Conservation (phyloP, 1,140 invertebrate species). For the Bombyx mandarina region DNA sequence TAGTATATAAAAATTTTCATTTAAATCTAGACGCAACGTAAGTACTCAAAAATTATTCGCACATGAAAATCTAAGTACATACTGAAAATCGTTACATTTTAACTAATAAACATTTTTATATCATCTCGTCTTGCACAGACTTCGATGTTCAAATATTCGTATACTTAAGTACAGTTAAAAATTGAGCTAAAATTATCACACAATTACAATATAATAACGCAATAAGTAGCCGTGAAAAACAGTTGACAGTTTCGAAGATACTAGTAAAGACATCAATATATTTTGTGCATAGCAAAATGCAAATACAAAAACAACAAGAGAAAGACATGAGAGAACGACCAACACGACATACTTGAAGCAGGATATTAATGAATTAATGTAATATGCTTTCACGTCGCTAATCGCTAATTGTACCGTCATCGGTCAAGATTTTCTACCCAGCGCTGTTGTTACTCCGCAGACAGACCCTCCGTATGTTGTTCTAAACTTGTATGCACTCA, state of each 20-base stretch:
- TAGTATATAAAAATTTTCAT: too few species aligned
- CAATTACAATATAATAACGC: conserved; percentile 39
- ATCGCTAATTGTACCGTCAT: conserved; percentile 35
- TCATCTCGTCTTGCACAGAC: neutral
- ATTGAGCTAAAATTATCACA: conserved; percentile 58
- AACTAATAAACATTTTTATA: too few species aligned
- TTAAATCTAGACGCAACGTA: too few species aligned
- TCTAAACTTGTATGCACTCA: too few species aligned
- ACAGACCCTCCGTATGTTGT: too few species aligned
- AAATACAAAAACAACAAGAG: conserved; percentile 43
- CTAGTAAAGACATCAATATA: conserved; percentile 35
- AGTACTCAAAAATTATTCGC: too few species aligned
- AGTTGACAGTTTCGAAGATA: conserved; percentile 27
- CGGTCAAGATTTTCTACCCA: too few species aligned
- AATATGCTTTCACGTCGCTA: conserved; percentile 33
- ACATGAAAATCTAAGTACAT: too few species aligned
- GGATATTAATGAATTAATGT: conserved; percentile 27
- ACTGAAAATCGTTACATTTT: too few species aligned
- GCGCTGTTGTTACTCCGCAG: too few species aligned
- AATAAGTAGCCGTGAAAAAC: conserved; percentile 45
- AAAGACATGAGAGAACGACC: neutral
- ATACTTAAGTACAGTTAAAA: conserved; percentile 44
- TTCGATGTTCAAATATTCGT: conserved; percentile 41
- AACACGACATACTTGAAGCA: conserved; percentile 10
- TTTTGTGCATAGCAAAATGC: conserved; percentile 33